Base-by-base conservation (phyloP, 2,113 vertebrate species). In the Notothenia rossii region DNA sequence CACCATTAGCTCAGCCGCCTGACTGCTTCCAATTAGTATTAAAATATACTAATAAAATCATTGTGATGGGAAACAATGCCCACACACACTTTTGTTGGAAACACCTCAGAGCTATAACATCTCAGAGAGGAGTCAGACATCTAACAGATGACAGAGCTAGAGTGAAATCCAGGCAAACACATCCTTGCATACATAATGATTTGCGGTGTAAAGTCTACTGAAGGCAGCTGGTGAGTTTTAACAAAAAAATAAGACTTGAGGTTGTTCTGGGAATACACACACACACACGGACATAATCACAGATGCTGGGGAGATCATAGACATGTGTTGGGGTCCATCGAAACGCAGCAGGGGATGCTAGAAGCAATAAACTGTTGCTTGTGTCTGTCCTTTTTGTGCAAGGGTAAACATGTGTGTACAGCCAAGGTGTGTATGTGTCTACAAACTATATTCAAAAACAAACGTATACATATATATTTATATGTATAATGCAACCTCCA, bases 141-240 rank as follows among this genome's bases (percentile, higher is more conserved):
- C 33, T 55, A 48, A 65, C 55, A 66, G 50, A 69, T 72, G 59
- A 86, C 72, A 82, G 67, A 80, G 33, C n/a, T 3, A 58, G 10
- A 71, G 29, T 8, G 9, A 62, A 60, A 61, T 56, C n/a, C 54
- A 85, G 25, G 75, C 17, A 80, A 82, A 84, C 50, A 81, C 65
- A 72, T 60, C 56, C 53, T 40, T 58, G 48, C 67, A 69, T 22
- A 63, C 17, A 43, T 46, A 77, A 74, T 43, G n/a, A 69, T 75
- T 68, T 88, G 75, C 5, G 45, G 86, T 87, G 83, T 69, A 55
- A 60, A 83, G 83, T 61, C 54, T 46, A 65, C 61, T 46, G 69
- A 82, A 78, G 70, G 49, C 84, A 87, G 75, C 82, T 89, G 89
- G 87, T 73, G 25, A 69, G 75, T 67, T 89, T 92, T 91, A 86